Conservation (phyloP, 2,888 invertebrate species). For the Archaeoteleia sp. region DNA sequence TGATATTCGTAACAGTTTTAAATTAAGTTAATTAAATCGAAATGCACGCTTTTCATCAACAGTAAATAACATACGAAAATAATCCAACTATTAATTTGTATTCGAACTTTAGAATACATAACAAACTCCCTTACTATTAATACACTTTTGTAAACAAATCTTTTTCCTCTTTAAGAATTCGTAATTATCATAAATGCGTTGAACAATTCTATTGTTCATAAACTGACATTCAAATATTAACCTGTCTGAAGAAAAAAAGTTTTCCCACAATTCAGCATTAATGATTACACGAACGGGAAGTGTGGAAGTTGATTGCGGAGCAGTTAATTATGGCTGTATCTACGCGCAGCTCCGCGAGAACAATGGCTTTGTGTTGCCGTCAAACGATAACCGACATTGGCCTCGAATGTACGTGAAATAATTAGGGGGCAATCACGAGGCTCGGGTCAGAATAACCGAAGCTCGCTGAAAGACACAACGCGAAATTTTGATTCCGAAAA, state of each 20-base stretch:
- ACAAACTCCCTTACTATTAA: no score
- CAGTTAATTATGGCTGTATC: slow-evolving; percentile 67
- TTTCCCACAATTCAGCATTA: slow-evolving; percentile 44
- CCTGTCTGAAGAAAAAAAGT: slow-evolving; percentile 25
- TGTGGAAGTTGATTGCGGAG: slow-evolving; percentile 60
- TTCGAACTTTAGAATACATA: no score
- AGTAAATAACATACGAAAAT: no score
- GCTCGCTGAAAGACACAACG: slow-evolving; percentile 22
- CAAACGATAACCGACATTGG: slow-evolving; percentile 67
- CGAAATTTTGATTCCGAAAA: slow-evolving; percentile 21
- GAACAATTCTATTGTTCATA: slow-evolving; percentile 37
- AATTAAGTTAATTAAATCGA: no score
- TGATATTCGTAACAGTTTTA: no score
- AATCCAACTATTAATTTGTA: no score
- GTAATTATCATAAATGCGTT: slow-evolving; percentile 39
- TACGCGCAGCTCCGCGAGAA: slow-evolving; percentile 61
- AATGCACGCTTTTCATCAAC: no score
- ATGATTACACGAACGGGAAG: slow-evolving; percentile 48
- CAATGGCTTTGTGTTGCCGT: slow-evolving; percentile 65
- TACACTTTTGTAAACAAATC: no score
- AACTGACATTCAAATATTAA: slow-evolving; percentile 41
- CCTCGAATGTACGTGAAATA: slow-evolving; percentile 66
- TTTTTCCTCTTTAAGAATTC: slow-evolving; percentile 21
- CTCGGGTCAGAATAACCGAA: slow-evolving; percentile 27
- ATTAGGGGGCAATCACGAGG: slow-evolving; percentile 62